Evolutionary conservation across 2,888 invertebrate species (phyloP), one percentile per base, ranked within the genome.

Genomic region (Dione juno): DNA sequence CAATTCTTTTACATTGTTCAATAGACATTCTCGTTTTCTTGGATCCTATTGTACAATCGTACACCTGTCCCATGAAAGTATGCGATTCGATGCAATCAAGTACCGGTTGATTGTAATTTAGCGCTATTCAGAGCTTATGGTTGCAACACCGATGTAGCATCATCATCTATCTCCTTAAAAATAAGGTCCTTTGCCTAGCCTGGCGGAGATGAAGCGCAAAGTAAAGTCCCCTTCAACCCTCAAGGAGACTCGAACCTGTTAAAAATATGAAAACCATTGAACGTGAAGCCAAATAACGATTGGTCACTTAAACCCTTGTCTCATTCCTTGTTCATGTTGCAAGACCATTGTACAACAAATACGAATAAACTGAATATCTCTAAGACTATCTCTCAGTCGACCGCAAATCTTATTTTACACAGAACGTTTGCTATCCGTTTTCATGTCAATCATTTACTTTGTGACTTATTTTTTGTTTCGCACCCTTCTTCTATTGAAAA

Each of bases 221-320:
- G 40, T 9, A 9, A n/a, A n/a, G n/a, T n/a, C n/a, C 3, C 37
- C 37, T 6, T 57, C 13, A 16, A 40, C 21, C 14, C 14, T 14
- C 3, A 28, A 16, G 10, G 28, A 16, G 43, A 43, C 10, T 59
- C 3, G 43, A 43, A 59, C 43, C 43, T n/a, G n/a, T 41, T 21
- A 37, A 54, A 9, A 37, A 37, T 35, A 54, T 5, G 1, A 37
- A 54, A 37, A 43, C 28, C 11, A 59, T 21, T n/a, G 28, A 41
- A 43, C 14, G 9, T 45, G n/a, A 43, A 67, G 52, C 52, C 54
- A 63, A 58, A 66, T 37, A 69, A 69, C 43, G 63, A 69, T 63
- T 63, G n/a, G 16, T 61, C 64, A 67, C 70, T 72, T 64, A n/a
- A 72, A 58, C 59, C 67, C 61, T 73, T 73, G 70, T 70, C 21